Percentiles rank a stretch among this genome's conserved stretches.
Evolutionary conservation across 2,888 invertebrate species (phyloP).

Genomic region (Drosophila affinis): DNA sequence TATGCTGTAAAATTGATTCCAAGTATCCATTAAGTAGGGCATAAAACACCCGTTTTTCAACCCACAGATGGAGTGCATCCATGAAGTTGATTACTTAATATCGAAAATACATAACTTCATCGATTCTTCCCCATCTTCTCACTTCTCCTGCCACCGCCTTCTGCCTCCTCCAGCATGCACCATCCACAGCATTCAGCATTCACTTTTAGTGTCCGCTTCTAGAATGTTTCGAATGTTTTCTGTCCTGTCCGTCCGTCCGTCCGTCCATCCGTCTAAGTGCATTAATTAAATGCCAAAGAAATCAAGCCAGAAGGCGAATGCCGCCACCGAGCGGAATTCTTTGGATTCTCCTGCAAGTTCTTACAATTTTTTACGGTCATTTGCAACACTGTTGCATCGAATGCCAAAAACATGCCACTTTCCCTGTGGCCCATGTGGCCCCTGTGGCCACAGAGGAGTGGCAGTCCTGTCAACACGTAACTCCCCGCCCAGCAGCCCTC

Average conservation of each 20-base stretch:
- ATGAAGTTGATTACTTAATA: neutral
- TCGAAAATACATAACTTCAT: neutral
- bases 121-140: neutral
- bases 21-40: neutral
- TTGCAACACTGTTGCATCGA: constrained; percentile 19
- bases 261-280: constrained; percentile 59
- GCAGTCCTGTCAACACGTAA: constrained; percentile 2
- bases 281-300: constrained; percentile 65
- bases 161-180: no score
- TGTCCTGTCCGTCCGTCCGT: constrained; percentile 7
- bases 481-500: constrained; percentile 1
- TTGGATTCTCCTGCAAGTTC: neutral
- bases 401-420: constrained; percentile 10
- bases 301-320: constrained; percentile 3
- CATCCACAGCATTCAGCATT: neutral
- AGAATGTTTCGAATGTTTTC: constrained; percentile 55
- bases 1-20: neutral
- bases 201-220: constrained; percentile 5
- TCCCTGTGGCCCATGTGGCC: neutral
- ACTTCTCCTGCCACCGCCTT: neutral
- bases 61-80: neutral
- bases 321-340: neutral
- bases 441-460: no score
- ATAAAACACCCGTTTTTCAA: neutral
- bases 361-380: neutral